Evolutionary conservation across 2,888 invertebrate species (phyloP).

Genomic region (Drosophila picticornis): DNA sequence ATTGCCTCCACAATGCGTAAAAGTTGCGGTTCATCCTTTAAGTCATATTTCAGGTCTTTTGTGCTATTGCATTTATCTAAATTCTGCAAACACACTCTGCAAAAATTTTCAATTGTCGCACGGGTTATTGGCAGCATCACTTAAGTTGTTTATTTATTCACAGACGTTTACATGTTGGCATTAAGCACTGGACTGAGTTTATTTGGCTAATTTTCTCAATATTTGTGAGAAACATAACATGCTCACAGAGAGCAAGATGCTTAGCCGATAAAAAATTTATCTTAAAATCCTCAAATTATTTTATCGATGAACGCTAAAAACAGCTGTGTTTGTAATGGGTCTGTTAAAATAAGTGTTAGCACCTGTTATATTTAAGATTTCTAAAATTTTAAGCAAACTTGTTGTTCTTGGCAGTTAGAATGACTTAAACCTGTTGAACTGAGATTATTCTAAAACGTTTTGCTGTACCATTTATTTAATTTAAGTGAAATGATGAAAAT

Average conservation of each 20-base stretch:
- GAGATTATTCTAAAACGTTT: neutral
- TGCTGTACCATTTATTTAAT: too few relatives aligned
- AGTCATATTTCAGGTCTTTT: conserved; percentile 5
- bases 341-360: neutral
- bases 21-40: conserved; percentile 20
- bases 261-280: neutral
- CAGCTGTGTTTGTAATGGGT: conserved; percentile 17
- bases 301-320: conserved; percentile 20
- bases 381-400: neutral
- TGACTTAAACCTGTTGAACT: neutral
- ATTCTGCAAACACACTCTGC: conserved; percentile 43
- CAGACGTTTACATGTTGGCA: neutral
- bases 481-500: neutral
- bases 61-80: conserved; percentile 10
- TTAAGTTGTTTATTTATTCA: neutral
- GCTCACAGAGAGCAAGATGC: neutral
- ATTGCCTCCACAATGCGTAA: conserved; percentile 25
- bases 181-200: conserved; percentile 1
- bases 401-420: neutral
- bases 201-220: neutral
- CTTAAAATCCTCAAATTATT: neutral
- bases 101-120: conserved; percentile 39
- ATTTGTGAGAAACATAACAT: neutral
- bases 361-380: neutral
- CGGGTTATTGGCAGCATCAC: conserved; percentile 46